These are phyloP conservation scores for Ataeniobius toweri DNA, from an alignment of 2,797 vertebrate genomes.

Conservation along the genomic window DNA sequence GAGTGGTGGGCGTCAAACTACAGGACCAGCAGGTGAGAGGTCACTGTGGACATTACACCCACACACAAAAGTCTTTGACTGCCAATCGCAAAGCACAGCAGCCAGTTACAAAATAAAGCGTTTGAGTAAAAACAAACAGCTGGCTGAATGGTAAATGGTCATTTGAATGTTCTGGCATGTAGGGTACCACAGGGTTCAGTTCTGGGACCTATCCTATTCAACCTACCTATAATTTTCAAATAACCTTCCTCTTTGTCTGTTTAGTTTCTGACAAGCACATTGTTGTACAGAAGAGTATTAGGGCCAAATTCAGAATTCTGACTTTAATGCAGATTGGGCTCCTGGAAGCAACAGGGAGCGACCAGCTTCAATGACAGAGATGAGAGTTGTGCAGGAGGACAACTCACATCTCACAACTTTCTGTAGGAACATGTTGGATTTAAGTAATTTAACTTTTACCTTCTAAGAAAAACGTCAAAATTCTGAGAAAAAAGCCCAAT, in stretches of 20 bases:
- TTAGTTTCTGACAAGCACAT: too few relatives aligned
- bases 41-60: neutral
- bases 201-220: neutral
- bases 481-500: too few relatives aligned
- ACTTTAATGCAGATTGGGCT: too few relatives aligned
- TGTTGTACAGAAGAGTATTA: neutral
- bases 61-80: neutral
- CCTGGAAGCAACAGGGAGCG: too few relatives aligned
- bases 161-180: neutral
- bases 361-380: too few relatives aligned
- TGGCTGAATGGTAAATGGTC: neutral
- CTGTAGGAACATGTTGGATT: too few relatives aligned
- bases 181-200: neutral
- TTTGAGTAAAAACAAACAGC: neutral
- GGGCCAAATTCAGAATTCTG: too few relatives aligned
- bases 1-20: slow-evolving; percentile 97
- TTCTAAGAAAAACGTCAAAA: too few relatives aligned
- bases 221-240: neutral
- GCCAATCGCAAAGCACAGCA: neutral
- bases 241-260: neutral
- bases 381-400: too few relatives aligned
- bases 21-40: slow-evolving; percentile 94
- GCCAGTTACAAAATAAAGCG: neutral
- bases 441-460: too few relatives aligned
- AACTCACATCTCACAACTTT: too few relatives aligned